A percentile compares a stretch with the other conserved stretches of the same genome.
Evolutionary conservation across 2,797 vertebrate genomes (phyloP).

Genomic region (Aphelocoma californica): DNA sequence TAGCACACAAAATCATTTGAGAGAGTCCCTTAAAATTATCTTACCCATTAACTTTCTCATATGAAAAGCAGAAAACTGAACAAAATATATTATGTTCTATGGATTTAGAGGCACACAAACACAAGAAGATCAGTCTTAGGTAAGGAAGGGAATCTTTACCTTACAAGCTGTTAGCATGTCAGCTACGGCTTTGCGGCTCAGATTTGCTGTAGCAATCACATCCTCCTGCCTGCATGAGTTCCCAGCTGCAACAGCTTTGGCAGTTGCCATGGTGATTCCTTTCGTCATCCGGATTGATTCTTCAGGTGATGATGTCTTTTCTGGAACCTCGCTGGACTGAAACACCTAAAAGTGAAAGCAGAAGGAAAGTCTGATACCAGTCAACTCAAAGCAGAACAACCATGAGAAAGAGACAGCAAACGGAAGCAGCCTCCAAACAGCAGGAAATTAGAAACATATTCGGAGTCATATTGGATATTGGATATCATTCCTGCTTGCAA

Average conservation of each 20-base stretch:
- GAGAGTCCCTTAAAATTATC: background rate
- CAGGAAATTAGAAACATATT: slow-evolving; percentile 41
- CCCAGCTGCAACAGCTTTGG: slow-evolving; percentile 96
- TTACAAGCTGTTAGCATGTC: slow-evolving; percentile 97
- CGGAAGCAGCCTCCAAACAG: background rate
- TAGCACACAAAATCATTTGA: background rate
- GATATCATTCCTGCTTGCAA: background rate
- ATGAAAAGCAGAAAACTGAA: background rate
- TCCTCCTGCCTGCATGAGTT: slow-evolving; percentile 97
- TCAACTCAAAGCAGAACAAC: background rate
- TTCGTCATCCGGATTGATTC: slow-evolving; percentile 98
- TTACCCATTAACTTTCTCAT: background rate
- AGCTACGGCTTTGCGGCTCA: slow-evolving; percentile 95
- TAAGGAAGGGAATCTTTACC: slow-evolving; percentile 73
- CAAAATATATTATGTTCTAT: background rate
- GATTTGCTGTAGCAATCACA: slow-evolving; percentile 94
- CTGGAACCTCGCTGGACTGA: slow-evolving; percentile 89
- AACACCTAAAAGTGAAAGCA: slow-evolving; percentile 83
- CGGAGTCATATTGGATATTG: background rate
- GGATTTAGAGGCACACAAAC: background rate
- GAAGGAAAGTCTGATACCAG: background rate
- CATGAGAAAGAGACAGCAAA: background rate
- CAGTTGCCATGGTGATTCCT: slow-evolving; percentile 96
- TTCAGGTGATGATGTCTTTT: slow-evolving; percentile 90
- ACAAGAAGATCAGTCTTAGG: background rate